These are phyloP conservation scores for Trichoplusia ni DNA, from an alignment of 1,140 invertebrate species.

Conservation along the genomic window DNA sequence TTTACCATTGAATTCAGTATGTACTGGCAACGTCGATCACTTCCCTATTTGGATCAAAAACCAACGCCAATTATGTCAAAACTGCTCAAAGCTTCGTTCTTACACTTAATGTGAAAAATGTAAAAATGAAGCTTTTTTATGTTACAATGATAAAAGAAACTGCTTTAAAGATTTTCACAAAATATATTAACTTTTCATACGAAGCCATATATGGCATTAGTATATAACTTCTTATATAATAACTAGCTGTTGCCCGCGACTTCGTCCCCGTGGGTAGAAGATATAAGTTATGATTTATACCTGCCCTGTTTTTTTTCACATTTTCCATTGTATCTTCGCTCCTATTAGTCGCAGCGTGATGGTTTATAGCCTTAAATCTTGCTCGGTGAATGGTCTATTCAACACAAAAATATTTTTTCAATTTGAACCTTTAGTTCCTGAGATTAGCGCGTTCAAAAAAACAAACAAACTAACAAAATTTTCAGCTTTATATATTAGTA, in stretches of 20 bases:
- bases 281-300: too few species aligned
- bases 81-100: slow-evolving; percentile 9
- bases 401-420: too few species aligned
- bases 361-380: too few species aligned
- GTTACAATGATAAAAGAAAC: slow-evolving; percentile 36
- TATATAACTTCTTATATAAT: not conserved
- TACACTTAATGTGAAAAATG: slow-evolving; percentile 33
- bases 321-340: too few species aligned
- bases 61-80: slow-evolving; percentile 24
- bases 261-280: too few species aligned
- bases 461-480: too few species aligned
- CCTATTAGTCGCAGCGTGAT: too few species aligned
- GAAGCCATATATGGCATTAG: not conserved
- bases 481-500: too few species aligned
- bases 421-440: too few species aligned
- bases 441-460: too few species aligned
- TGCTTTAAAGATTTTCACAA: slow-evolving; percentile 35
- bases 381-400: too few species aligned
- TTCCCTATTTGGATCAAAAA: slow-evolving; percentile 28
- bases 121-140: slow-evolving; percentile 29
- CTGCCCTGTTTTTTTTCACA: too few species aligned
- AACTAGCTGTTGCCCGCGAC: not conserved
- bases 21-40: slow-evolving; percentile 22
- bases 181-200: slow-evolving; percentile 1
- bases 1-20: slow-evolving; percentile 20